Evolutionary conservation across 53 echinoderm and acorn worm species (phyloP), one percentile per base, ranked within the genome.

Genomic region (Echinarachnius parma): DNA sequence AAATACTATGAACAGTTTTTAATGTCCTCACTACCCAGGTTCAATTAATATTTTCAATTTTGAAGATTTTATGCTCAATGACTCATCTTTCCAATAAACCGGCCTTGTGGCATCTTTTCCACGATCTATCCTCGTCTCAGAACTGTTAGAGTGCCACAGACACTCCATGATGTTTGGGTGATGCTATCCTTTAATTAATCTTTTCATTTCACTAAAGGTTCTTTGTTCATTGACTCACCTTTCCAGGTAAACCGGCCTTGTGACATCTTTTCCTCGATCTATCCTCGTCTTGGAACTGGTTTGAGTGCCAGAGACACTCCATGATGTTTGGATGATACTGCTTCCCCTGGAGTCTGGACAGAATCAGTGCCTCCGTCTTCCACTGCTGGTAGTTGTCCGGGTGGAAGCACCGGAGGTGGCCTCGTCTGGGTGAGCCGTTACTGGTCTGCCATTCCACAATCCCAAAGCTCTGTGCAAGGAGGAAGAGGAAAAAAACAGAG

Each of bases 131-230:
- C 86, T 80, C 44, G 89, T 89, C 54, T 86, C 80, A 29, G 89
- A 86, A 47, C 89, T 93, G 61, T 90, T 89, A 19, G 93, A 89
- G 76, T 90, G 89, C 93, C 93, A 93, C 34, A 89, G 81, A 33
- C 86, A 89, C 79, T 86, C 89, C n/a, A n/a, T n/a, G n/a, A n/a
- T n/a, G n/a, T n/a, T n/a, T n/a, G n/a, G n/a, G n/a, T n/a, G n/a
- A n/a, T n/a, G n/a, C n/a, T n/a, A n/a, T n/a, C n/a, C n/a, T n/a
- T n/a, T n/a, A n/a, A n/a, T n/a, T n/a, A n/a, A n/a, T n/a, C n/a
- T n/a, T n/a, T n/a, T n/a, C n/a, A n/a, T n/a, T n/a, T n/a, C n/a
- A n/a, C n/a, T n/a, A n/a, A n/a, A n/a, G 0, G 16, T 44, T 44
- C 16, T 28, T 28, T 14, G 9, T 21, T 26, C 4, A 13, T 44